Percentiles rank a stretch among this genome's conserved stretches.
phyloP scores from a whole-genome alignment of 1,140 invertebrate species.

The Drosophila subpulchrella region DNA sequence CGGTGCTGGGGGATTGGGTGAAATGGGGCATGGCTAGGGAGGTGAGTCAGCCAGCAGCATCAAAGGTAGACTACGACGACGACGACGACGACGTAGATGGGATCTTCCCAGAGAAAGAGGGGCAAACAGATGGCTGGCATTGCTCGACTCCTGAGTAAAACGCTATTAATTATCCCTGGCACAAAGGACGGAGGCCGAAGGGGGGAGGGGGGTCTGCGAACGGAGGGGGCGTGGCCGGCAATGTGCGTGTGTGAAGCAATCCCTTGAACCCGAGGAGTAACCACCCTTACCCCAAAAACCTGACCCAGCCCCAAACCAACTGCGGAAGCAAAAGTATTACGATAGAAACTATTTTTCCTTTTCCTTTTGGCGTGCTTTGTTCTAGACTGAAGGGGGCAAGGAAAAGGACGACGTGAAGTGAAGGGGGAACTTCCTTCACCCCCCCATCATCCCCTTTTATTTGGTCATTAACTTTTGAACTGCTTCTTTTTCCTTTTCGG shows the following conservation, averaged over 20 bases:
- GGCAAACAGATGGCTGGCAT: conserved; percentile 77
- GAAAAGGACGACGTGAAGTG: neutral
- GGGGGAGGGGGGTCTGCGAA: neutral
- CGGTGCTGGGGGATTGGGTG: neutral
- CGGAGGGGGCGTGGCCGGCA: conserved; percentile 3
- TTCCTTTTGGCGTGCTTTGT: conserved; percentile 35
- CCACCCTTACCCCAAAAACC: conserved; percentile 11
- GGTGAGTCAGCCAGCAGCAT: conserved; percentile 8
- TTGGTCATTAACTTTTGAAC: conserved; percentile 82
- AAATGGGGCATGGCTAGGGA: conserved; percentile 1
- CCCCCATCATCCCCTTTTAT: conserved; percentile 1
- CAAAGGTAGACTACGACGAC: conserved; percentile 7
- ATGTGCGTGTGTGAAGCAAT: conserved; percentile 39
- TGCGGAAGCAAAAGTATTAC: conserved; percentile 76
- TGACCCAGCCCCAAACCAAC: conserved; percentile 30
- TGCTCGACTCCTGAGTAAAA: conserved; percentile 77
- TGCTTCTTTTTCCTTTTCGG: conserved; percentile 54
- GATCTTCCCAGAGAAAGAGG: conserved; percentile 17
- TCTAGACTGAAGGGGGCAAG: conserved; percentile 3
- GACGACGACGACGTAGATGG: conserved; percentile 5
- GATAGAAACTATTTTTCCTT: conserved; percentile 51
- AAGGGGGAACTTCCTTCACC: conserved; percentile 8
- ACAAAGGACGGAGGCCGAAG: conserved; percentile 12
- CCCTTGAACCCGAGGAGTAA: conserved; percentile 31
- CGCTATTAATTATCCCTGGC: conserved; percentile 75